phyloP scores from a whole-genome alignment of 1,140 invertebrate genomes.

The Pantala flavescens region DNA sequence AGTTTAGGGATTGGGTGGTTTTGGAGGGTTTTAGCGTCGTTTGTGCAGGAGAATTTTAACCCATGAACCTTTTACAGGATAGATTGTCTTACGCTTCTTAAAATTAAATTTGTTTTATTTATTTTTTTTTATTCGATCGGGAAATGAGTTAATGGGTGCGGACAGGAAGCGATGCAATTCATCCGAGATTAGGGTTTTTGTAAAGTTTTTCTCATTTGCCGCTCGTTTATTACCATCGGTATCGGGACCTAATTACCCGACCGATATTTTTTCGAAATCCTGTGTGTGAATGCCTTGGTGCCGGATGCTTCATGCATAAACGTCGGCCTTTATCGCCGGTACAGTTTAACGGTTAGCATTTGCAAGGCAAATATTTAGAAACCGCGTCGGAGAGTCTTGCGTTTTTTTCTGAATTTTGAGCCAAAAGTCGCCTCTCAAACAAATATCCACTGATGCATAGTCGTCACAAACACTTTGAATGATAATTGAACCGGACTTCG shows the following conservation, averaged over 20 bases:
- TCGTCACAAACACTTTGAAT: background rate
- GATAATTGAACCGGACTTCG: constrained; percentile 5
- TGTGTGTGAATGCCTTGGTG: background rate
- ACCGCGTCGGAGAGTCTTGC: background rate
- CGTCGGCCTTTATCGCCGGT: background rate
- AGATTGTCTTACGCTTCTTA: too few relatives aligned
- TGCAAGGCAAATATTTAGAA: background rate
- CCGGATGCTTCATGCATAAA: background rate
- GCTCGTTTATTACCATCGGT: background rate
- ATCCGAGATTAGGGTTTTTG: background rate
- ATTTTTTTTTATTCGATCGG: background rate
- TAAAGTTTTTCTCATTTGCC: background rate
- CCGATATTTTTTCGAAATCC: background rate
- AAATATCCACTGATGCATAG: background rate
- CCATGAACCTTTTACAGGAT: too few relatives aligned
- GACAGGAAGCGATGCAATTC: background rate
- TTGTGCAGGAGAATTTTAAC: too few relatives aligned
- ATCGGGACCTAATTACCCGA: background rate
- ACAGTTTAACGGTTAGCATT: constrained; percentile 1
- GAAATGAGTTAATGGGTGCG: background rate
- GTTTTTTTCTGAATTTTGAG: background rate
- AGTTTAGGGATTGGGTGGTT: too few relatives aligned
- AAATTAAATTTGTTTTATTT: background rate
- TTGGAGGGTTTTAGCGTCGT: too few relatives aligned
- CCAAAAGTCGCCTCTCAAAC: background rate